Percentiles rank a stretch among this genome's conserved stretches.
phyloP scores from a whole-genome alignment of 2,888 invertebrate genomes.

The Polymixis lichenea region DNA sequence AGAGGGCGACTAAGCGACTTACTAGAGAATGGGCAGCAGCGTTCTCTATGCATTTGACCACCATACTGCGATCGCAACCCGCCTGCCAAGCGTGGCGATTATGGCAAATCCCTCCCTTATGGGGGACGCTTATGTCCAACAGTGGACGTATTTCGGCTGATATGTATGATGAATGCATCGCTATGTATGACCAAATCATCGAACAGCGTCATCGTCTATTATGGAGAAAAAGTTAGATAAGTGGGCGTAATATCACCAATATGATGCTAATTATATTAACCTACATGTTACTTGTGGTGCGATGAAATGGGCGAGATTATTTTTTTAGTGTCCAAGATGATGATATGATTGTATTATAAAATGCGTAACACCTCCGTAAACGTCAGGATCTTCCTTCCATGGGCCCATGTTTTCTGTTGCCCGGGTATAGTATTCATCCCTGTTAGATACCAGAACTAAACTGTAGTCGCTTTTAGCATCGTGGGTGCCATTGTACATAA shows the following conservation, averaged over 20 bases:
- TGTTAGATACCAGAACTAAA: constrained; percentile 94
- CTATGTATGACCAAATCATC: background rate
- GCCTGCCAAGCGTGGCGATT: too few species aligned
- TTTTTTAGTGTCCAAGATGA: background rate
- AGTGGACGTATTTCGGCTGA: too few species aligned
- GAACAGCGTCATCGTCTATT: background rate
- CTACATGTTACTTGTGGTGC: background rate
- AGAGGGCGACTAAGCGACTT: too few species aligned
- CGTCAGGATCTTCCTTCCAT: constrained; percentile 91
- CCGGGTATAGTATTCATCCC: constrained; percentile 94
- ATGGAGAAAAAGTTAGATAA: background rate
- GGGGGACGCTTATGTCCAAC: too few species aligned
- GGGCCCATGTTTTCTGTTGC: constrained; percentile 91
- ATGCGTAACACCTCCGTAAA: constrained; percentile 91
- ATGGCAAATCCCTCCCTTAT: too few species aligned
- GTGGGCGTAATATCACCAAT: too few species aligned
- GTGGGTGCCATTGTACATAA: constrained; percentile 92
- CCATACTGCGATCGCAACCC: too few species aligned
- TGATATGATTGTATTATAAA: constrained; percentile 22
- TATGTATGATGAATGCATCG: too few species aligned
- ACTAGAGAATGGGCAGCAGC: too few species aligned
- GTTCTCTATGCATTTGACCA: too few species aligned
- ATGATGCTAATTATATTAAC: too few species aligned
- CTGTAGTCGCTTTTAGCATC: constrained; percentile 91
- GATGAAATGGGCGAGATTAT: constrained; percentile 9